Evolutionary conservation across 2,797 vertebrate genomes (phyloP), one percentile per base, ranked within the genome.

Genomic region (Neosalanx taihuensis): DNA sequence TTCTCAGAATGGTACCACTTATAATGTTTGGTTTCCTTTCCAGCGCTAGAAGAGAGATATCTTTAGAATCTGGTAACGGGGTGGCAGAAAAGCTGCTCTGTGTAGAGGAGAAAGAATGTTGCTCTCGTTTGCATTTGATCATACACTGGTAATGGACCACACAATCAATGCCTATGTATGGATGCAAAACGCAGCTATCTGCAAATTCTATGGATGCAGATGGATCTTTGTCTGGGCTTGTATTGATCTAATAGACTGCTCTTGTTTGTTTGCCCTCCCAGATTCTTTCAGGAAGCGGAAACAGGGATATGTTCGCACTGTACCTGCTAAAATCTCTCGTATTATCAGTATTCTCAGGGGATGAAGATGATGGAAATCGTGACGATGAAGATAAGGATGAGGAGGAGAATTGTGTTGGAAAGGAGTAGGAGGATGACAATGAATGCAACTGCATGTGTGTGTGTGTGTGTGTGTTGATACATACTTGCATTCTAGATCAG

Each of bases 221-320:
- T 92, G 91, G 89, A 90, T 91, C 90, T 92, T 92, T 92, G 91
- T 92, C 86, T 88, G 86, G 89, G 77, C 84, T 86, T 84, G 88
- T 87, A 89, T 89, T 89, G 89, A 90, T 88, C 87, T 71, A 89
- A 89, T 85, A 85, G 73, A 74, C 81, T 84, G 80, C 81, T 79
- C 81, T 86, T 83, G 69, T 85, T 80, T 76, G 79, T 84, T 86
- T 86, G 84, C 85, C 84, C 82, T 86, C 82, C 83, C 88, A 89
- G 87, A 84, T 89, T 90, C 89, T 87, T 87, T 81, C 75, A 81
- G 79, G 85, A 76, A 82, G 64, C 23, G 37, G 64, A 65, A 46
- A 65, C 64, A 65, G 20, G 37, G 10, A 65, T 20, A 26, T 18
- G 35, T n/a, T 82, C 82, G 75, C 81, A 10, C 0, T 69, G 81